Base-by-base conservation (phyloP, 2,797 vertebrate genomes). In the Ctenopoma kingsleyae region DNA sequence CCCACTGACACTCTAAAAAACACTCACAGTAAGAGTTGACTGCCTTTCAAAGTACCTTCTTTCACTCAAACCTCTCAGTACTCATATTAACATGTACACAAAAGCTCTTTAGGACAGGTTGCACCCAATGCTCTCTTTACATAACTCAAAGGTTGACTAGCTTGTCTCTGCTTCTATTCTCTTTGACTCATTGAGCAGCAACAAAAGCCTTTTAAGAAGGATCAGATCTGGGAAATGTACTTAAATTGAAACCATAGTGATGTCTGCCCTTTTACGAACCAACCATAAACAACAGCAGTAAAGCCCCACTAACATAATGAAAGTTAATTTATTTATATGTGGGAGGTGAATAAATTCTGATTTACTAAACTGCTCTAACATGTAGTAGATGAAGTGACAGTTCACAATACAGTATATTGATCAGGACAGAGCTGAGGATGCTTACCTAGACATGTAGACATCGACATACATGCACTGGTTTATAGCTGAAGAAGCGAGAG, bases 1-100 rank as follows among this genome's bases (percentile, higher is more conserved):
- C 30, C 71, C 46, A 69, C 32, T 80, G 50, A 78, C 60, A 54
- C 25, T 19, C 12, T 56, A 74, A 70, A 75, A 55, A 73, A 61
- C 55, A n/a, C 67, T 52, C 8, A 17, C 73, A 71, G 38, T 19
- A 30, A 64, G 72, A 81, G 65, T 71, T 40, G 50, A 57, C 38
- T 22, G 46, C 10, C 70, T 71, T 82, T 82, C 67, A 85, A 50
- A 53, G 35, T 65, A 4, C 49, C 47, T 79, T 68, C 64, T 76
- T 84, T 87, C 71, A 80, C 49, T 13, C 43, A 60, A 53, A 78
- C 46, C 77, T 74, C 67, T 78, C 44, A 48, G 65, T 52, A 15
- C 77, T 83, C 67, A 44, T 67, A 69, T 84, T 82, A 67, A 78
- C 81, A 66, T 43, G 58, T 30, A 74, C 67, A 84, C 82, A 83